Percentiles rank a stretch among this genome's conserved stretches.
phyloP scores from a whole-genome alignment of 2,797 vertebrate genomes.

The Pipistrellus nathusii region DNA sequence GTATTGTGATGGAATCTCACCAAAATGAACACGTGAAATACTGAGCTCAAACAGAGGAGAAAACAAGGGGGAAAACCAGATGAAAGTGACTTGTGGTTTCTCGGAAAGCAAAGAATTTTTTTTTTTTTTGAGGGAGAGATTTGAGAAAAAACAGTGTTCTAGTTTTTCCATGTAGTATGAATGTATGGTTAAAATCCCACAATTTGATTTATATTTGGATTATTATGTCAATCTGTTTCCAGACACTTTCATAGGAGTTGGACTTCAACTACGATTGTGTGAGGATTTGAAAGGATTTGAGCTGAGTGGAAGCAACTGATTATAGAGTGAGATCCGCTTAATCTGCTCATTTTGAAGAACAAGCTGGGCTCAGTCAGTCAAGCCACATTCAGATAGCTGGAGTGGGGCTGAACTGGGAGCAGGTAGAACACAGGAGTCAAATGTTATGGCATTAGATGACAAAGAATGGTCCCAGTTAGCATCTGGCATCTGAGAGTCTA shows the following conservation, averaged over 20 bases:
- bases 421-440: background rate
- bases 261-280: background rate
- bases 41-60: conserved; percentile 57
- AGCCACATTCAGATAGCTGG: background rate
- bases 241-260: background rate
- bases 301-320: background rate
- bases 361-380: background rate
- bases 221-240: conserved; percentile 20
- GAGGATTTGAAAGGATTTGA: background rate
- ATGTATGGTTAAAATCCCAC: background rate
- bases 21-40: conserved; percentile 61
- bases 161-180: background rate
- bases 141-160: conserved; percentile 31
- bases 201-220: conserved; percentile 26
- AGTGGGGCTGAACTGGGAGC: background rate
- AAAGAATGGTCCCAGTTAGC: background rate
- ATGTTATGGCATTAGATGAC: background rate
- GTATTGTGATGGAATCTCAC: conserved; percentile 66
- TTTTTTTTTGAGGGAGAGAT: conserved; percentile 37
- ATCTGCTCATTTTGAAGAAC: background rate
- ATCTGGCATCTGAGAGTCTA: background rate
- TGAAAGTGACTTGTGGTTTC: conserved; percentile 61
- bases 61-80: conserved; percentile 44
- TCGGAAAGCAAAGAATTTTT: conserved; percentile 65
- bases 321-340: background rate